phyloP scores from a whole-genome alignment of 2,797 vertebrate species.

The Urosaurus nigricauda region DNA sequence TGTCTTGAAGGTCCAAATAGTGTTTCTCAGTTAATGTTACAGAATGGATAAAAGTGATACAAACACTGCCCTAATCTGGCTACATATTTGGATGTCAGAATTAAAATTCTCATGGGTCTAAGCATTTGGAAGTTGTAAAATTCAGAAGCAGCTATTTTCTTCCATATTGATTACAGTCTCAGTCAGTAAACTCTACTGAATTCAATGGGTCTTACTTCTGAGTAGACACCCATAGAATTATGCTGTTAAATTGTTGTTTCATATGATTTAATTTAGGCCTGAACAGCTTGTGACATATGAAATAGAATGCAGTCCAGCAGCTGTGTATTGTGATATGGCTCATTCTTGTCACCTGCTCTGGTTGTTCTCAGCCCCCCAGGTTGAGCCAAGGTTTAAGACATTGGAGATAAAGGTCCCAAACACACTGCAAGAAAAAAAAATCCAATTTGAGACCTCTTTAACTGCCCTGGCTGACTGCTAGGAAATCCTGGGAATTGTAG shows the following conservation, averaged over 20 bases:
- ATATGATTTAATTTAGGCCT: not conserved
- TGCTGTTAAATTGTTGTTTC: not conserved
- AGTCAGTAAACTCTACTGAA: not conserved
- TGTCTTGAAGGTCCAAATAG: not conserved
- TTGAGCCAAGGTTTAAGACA: no score
- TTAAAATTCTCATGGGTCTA: not conserved
- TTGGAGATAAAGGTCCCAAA: no score
- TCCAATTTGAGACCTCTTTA: no score
- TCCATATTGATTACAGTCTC: not conserved
- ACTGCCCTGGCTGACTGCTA: no score
- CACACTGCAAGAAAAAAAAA: no score
- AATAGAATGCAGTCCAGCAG: not conserved
- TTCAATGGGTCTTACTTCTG: not conserved
- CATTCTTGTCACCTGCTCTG: not conserved
- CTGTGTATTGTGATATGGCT: no score
- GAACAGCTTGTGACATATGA: not conserved
- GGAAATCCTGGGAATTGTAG: no score
- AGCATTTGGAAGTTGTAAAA: not conserved
- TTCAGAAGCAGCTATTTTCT: not conserved
- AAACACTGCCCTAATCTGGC: not conserved
- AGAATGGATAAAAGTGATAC: not conserved
- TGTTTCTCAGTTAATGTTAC: constrained; percentile 8
- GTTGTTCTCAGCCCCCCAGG: no score
- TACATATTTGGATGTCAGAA: not conserved
- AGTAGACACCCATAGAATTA: not conserved